Evolutionary conservation across 2,888 invertebrate species (phyloP).

Genomic region (Morinoia aosen): DNA sequence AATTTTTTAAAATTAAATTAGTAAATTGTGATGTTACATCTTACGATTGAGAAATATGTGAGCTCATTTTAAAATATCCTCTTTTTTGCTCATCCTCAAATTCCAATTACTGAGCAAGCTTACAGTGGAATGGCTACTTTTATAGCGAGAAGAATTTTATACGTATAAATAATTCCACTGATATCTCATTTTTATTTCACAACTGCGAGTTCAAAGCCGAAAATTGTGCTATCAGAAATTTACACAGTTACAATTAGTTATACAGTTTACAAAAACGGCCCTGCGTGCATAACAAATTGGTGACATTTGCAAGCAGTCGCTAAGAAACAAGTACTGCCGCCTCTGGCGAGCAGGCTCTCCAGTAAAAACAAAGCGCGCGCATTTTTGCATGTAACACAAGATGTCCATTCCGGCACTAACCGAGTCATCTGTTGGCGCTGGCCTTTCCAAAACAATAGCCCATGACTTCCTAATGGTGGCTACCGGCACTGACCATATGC

Average conservation of each 20-base stretch:
- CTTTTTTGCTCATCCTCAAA: neutral
- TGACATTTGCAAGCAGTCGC: neutral
- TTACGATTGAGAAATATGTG: neutral
- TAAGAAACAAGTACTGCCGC: neutral
- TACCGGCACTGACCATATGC: constrained; percentile 49
- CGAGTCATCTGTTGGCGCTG: constrained; percentile 46
- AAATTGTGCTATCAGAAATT: neutral
- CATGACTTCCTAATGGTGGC: constrained; percentile 52
- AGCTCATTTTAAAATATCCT: neutral
- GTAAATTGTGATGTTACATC: neutral
- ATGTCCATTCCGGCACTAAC: constrained; percentile 50
- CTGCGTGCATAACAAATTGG: neutral
- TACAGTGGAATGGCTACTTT: neutral
- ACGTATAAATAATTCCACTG: neutral
- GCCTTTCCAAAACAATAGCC: constrained; percentile 36
- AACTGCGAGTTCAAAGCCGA: neutral
- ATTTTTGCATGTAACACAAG: constrained; percentile 52
- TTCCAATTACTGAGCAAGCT: neutral
- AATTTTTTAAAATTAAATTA: neutral
- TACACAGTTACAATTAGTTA: neutral
- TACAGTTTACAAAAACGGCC: neutral
- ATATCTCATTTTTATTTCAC: neutral
- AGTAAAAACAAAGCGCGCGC: constrained; percentile 19
- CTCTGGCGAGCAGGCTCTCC: neutral
- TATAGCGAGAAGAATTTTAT: neutral